Evolutionary conservation across 2,113 vertebrate genomes (phyloP).

Genomic region (Saccopteryx bilineata): DNA sequence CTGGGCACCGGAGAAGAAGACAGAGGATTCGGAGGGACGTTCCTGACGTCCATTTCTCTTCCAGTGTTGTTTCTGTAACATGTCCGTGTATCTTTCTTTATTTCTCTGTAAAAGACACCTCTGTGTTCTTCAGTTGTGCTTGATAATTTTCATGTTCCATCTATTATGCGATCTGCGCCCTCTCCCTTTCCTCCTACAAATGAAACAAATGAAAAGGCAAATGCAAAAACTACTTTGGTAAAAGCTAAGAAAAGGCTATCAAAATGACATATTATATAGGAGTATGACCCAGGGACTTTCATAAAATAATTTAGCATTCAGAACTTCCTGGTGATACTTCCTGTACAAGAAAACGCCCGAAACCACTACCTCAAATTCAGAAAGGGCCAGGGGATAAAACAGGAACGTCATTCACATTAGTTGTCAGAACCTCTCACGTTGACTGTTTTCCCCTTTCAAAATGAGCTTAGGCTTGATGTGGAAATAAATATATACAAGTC

Average conservation of each 20-base stretch:
- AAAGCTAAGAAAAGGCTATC: conserved; percentile 45
- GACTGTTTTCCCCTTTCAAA: conserved; percentile 72
- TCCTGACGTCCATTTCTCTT: neutral
- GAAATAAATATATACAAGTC: conserved; percentile 52
- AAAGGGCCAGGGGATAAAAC: conserved; percentile 72
- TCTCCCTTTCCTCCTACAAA: neutral
- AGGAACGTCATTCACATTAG: conserved; percentile 73
- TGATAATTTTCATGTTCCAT: neutral
- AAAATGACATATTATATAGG: conserved; percentile 79
- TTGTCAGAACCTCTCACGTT: conserved; percentile 78
- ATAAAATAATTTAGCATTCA: conserved; percentile 80
- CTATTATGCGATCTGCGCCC: neutral
- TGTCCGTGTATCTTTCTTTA: too few relatives aligned
- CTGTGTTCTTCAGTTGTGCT: neutral
- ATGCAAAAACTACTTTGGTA: neutral
- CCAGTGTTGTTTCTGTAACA: neutral
- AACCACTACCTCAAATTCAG: conserved; percentile 73
- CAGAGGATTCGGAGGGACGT: neutral
- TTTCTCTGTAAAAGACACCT: conserved; percentile 7
- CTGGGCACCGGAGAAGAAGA: neutral
- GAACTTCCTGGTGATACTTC: conserved; percentile 79
- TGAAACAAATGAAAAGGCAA: conserved; percentile 56
- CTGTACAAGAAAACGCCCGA: conserved; percentile 75
- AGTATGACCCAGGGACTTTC: conserved; percentile 67
- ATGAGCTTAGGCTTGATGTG: conserved; percentile 53